Evolutionary conservation across 2,888 invertebrate genomes (phyloP), one percentile per base, ranked within the genome.

Genomic region (Ichneumoninae sp.): DNA sequence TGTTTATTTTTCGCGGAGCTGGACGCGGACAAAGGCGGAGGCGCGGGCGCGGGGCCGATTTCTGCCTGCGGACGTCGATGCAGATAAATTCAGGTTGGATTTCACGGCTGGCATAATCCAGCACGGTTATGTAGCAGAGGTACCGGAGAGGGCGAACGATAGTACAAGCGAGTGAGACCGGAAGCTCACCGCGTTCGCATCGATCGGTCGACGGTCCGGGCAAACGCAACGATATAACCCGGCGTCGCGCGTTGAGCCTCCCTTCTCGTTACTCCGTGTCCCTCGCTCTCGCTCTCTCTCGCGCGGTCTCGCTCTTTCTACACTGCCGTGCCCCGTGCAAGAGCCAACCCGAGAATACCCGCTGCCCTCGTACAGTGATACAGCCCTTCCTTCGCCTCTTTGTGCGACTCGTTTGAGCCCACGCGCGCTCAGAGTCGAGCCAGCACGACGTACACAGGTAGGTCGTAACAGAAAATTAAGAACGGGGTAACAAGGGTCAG

Each of bases 171-270:
- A 82, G 72, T 47, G 80, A 74, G 76, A 84, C 84, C 84, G 84
- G 84, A 84, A 84, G 82, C 79, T 82, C 82, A 82, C 72, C 79
- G 84, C 79, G 84, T 84, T 84, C 82, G 82, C 84, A 84, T 84
- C 82, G 84, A 84, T 84, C 84, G 84, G 74, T 75, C 79, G 84
- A 66, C 82, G 76, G 84, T 84, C 84, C 84, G 84, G 84, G 84
- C 84, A 76, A 84, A 84, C 74, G 84, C 84, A 82, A 82, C 84
- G 84, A 84, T 84, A 84, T 84, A 82, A 65, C 66, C 44, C 81
- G 76, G 80, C 84, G 75, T 84, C 79, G 84, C 79, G 84, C 79
- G 75, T 72, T 84, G 84, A 65, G 84, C 84, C 84, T 80, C 84
- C 71, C 74, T 47, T 77, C 72, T 83, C 76, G 71, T 77, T 80